Percentiles rank a stretch among this genome's conserved stretches.
Evolutionary conservation across 2,113 vertebrate genomes (phyloP).

Genomic region (Sturnira hondurensis): DNA sequence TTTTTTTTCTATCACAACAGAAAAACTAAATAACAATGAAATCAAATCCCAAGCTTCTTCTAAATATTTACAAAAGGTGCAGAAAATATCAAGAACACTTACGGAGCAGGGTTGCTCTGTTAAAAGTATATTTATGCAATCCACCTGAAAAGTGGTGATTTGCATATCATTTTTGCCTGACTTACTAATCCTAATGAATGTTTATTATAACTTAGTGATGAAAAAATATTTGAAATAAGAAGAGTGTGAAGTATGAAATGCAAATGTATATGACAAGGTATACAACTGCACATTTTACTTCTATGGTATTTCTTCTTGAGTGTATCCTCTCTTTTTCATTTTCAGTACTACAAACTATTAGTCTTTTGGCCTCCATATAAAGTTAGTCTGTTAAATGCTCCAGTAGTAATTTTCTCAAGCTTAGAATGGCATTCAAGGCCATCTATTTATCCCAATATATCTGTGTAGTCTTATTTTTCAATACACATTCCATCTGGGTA

Average conservation of each 20-base stretch:
- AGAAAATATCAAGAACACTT: slow-evolving; percentile 40
- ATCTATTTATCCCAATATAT: background rate
- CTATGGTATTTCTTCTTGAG: background rate
- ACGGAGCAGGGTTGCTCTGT: slow-evolving; percentile 17
- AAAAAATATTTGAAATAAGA: slow-evolving; percentile 68
- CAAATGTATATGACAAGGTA: slow-evolving; percentile 37
- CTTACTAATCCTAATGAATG: slow-evolving; percentile 64
- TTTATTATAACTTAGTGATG: slow-evolving; percentile 64
- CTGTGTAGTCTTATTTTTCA: slow-evolving; percentile 6
- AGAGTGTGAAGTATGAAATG: slow-evolving; percentile 40
- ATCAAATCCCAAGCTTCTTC: slow-evolving; percentile 40
- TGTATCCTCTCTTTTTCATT: background rate
- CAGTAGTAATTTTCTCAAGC: slow-evolving; percentile 9
- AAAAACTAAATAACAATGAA: background rate
- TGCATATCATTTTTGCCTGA: slow-evolving; percentile 59
- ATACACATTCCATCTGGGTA: background rate
- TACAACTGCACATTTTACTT: slow-evolving; percentile 32
- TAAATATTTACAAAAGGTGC: slow-evolving; percentile 1
- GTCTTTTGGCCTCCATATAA: background rate
- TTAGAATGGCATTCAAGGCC: background rate
- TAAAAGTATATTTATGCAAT: slow-evolving; percentile 53
- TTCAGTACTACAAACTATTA: background rate
- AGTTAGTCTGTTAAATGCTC: background rate
- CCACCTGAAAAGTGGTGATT: slow-evolving; percentile 58
- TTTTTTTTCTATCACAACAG: too few species aligned